Evolutionary conservation across 2,113 vertebrate genomes (phyloP).

Genomic region (human (Homo sapiens)): DNA sequence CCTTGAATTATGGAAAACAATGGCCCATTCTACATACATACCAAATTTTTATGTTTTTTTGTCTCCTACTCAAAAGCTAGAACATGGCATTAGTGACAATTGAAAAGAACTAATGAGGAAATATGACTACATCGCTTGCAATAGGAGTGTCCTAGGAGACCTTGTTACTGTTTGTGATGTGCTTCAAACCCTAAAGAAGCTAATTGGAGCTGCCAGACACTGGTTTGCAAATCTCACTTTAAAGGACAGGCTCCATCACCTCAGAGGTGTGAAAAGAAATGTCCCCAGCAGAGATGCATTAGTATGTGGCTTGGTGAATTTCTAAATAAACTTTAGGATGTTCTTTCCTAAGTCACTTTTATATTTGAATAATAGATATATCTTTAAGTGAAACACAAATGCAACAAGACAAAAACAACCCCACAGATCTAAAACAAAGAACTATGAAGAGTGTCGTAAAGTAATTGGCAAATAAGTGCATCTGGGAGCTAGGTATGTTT

Average conservation of each 20-base stretch:
- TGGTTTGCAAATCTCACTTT: conserved; percentile 80
- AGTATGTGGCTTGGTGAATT: conserved; percentile 71
- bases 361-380: conserved; percentile 58
- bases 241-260: conserved; percentile 80
- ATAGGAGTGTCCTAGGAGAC: conserved; percentile 88
- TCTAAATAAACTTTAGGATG: conserved; percentile 73
- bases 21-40: conserved; percentile 72
- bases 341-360: conserved; percentile 58
- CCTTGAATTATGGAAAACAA: conserved; percentile 81
- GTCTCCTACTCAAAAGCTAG: conserved; percentile 82
- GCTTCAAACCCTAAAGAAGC: conserved; percentile 83
- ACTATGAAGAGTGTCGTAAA: neutral
- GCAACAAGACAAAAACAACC: conserved; percentile 51
- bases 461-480: neutral
- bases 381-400: conserved; percentile 56
- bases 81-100: conserved; percentile 87
- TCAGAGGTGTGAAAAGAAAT: conserved; percentile 77
- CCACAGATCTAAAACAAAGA: conserved; percentile 58
- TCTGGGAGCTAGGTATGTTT: neutral
- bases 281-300: conserved; percentile 79
- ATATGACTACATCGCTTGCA: conserved; percentile 84
- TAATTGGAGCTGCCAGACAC: conserved; percentile 90
- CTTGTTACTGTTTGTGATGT: conserved; percentile 90
- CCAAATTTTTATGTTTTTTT: conserved; percentile 74
- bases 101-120: conserved; percentile 87